A percentile compares a stretch with the other conserved stretches of the same genome.
Conservation (phyloP, 1,140 invertebrate genomes). For the Oncopeltus fasciatus region DNA sequence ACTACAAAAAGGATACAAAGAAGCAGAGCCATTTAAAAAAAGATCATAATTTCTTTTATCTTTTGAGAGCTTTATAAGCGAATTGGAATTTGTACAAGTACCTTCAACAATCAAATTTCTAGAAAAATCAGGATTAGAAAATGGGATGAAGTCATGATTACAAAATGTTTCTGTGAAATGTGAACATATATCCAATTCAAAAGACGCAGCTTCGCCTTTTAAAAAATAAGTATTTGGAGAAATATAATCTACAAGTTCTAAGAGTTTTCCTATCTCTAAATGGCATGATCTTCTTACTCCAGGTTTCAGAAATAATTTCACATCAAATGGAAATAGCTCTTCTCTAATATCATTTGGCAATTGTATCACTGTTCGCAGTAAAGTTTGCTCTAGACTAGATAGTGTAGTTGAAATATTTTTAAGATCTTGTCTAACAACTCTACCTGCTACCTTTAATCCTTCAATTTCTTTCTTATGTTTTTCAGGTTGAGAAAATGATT, state of each 20-base stretch:
- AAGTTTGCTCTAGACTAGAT: neutral
- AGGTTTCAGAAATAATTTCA: neutral
- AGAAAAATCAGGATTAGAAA: constrained; percentile 12
- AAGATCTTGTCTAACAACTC: neutral
- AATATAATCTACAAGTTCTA: neutral
- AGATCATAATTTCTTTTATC: neutral
- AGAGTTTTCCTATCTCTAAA: neutral
- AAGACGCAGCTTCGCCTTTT: neutral
- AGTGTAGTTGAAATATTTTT: neutral
- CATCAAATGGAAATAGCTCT: neutral
- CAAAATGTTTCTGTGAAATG: neutral
- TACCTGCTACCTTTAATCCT: constrained; percentile 5
- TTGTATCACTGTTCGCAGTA: neutral
- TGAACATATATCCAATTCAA: neutral
- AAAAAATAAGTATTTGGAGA: constrained; percentile 13
- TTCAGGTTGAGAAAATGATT: neutral
- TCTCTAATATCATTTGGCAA: neutral
- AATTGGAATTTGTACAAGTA: neutral
- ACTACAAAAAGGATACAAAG: constrained; percentile 3
- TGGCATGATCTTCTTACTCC: neutral
- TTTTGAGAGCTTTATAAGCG: neutral
- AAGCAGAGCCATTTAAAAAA: neutral
- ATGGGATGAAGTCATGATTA: neutral
- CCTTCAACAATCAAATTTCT: neutral
- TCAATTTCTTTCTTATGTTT: neutral